A percentile compares a stretch with the other conserved stretches of the same genome.
Conservation (phyloP, 1,140 invertebrate genomes). For the Ceratitis capitata region DNA sequence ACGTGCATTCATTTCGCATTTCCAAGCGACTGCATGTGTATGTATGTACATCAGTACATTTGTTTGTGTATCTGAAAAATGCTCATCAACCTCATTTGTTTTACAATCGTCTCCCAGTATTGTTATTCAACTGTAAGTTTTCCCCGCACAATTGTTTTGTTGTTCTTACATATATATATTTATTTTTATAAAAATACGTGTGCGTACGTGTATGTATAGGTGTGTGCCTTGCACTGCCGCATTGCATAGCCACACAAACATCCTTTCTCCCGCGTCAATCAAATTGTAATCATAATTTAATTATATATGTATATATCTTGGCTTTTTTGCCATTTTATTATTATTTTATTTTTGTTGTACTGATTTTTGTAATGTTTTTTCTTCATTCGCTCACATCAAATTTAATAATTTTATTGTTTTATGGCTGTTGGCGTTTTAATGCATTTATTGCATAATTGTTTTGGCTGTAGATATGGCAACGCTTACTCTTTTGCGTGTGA, state of each 20-base stretch:
- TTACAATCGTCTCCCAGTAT: background rate
- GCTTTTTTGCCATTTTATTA: background rate
- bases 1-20: background rate
- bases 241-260: background rate
- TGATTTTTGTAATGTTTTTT: background rate
- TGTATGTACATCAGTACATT: background rate
- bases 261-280: slow-evolving; percentile 27
- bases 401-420: background rate
- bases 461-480: slow-evolving; percentile 3
- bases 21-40: background rate
- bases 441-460: slow-evolving; percentile 19
- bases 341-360: background rate
- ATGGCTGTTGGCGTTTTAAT: background rate
- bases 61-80: background rate
- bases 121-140: background rate
- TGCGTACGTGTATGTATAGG: too few species aligned
- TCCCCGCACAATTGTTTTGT: background rate
- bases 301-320: background rate
- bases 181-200: too few species aligned
- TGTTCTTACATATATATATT: background rate
- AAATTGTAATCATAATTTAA: slow-evolving; percentile 34
- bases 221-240: background rate
- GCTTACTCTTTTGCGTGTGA: too few species aligned
- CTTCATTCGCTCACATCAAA: background rate
- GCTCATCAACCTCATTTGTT: background rate